Conservation (phyloP, 2,888 invertebrate species). For the Tipula vernalis region DNA sequence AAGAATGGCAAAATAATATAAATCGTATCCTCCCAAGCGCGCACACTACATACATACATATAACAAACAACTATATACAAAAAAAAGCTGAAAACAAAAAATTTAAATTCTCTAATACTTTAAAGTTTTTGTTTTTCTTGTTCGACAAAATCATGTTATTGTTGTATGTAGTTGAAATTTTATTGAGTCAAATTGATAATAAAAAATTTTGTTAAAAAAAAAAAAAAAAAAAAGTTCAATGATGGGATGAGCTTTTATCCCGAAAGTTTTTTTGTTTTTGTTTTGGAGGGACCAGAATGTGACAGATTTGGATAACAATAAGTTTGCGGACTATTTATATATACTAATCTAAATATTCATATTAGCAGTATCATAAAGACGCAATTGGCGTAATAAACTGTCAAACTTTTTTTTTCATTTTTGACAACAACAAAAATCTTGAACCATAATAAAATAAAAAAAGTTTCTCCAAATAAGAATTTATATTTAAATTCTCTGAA, state of each 20-base stretch:
- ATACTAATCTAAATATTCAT: background rate
- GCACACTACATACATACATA: background rate
- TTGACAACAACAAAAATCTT: background rate
- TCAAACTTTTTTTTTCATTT: background rate
- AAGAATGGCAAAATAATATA: background rate
- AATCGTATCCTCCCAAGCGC: background rate
- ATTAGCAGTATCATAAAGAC: background rate
- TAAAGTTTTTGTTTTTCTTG: slow-evolving; percentile 4
- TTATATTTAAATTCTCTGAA: background rate
- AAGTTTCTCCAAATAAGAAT: background rate
- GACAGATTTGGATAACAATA: background rate
- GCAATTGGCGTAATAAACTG: background rate
- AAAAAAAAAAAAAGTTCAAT: background rate
- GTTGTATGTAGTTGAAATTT: background rate
- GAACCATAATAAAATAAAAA: background rate
- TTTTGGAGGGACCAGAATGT: background rate
- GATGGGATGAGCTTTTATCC: background rate
- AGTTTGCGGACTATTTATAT: background rate
- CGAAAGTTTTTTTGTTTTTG: background rate
- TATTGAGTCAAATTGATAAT: background rate
- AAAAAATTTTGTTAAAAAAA: background rate
- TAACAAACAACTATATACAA: background rate
- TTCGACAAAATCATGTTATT: background rate
- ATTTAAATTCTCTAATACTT: background rate
- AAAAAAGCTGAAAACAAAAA: background rate